Base-by-base conservation (phyloP, 2,797 vertebrate species). In the Rallus crepitans region DNA sequence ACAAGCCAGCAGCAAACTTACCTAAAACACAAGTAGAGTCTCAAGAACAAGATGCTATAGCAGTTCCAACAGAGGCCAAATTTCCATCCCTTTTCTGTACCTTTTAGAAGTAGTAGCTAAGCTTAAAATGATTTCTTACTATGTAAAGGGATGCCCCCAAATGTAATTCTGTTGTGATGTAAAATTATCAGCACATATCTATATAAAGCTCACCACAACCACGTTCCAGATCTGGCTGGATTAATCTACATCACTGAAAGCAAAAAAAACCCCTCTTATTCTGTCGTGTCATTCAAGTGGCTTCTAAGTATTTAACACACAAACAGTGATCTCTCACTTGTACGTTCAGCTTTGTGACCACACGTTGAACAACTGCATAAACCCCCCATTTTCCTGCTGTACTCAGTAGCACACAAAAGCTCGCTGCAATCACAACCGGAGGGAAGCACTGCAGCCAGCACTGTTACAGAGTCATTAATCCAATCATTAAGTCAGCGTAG, bases 401-500 rank as follows among this genome's bases (percentile, higher is more conserved):
- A 92, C 94, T 97, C 87, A 18, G 64, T 89, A 96, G 95, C 92
- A 92, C 40, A 91, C 92, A 98, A 97, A 95, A 94, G 98, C 96
- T 94, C 96, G 91, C 92, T 75, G 96, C 95, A 94, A 96, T 96
- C 96, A 92, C 95, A 94, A 96, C 96, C 96, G 92, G 97, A 98
- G 95, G 39, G 84, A 96, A 97, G 92, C 92, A 86, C 89, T 96
- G 98, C 97, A 96, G 97, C 14, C 12, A 94, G 96, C 92, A 89
- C 66, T 48, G 93, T 89, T 93, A 94, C 94, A 96, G 55, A 98
- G 91, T 76, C 97, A 97, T 98, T 97, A 98, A 95, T 95, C 89
- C 98, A 98, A 96, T 97, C 97, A 98, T 98, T 98, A 98, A 98
- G 96, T 94, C 93, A 96, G 96, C 50, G 84, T 97, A 97, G 94